A percentile compares a stretch with the other conserved stretches of the same genome.
Evolutionary conservation across 53 echinoderm and acorn worm genomes (phyloP).

Genomic region (Temnopleurus reevesii): DNA sequence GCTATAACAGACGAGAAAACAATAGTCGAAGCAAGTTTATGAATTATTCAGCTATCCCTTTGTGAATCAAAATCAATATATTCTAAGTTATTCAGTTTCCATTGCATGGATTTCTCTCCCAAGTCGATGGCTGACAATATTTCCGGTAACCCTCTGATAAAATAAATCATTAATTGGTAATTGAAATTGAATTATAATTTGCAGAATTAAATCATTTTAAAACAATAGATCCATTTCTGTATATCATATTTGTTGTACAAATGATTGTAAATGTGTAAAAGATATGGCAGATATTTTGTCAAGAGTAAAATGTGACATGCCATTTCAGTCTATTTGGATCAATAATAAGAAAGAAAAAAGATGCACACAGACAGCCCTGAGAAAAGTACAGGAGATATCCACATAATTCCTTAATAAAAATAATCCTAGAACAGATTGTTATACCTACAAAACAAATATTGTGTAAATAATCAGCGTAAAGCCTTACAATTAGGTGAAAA

Average conservation of each 20-base stretch:
- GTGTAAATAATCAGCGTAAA: background rate
- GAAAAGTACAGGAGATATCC: slow-evolving; percentile 10
- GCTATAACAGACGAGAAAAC: background rate
- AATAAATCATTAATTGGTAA: no score
- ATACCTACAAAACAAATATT: slow-evolving; percentile 2
- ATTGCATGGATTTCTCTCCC: no score
- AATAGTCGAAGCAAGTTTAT: background rate
- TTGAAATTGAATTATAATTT: no score
- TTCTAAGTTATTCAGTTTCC: no score
- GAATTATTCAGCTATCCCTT: background rate
- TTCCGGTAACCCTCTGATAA: no score
- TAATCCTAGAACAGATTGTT: background rate
- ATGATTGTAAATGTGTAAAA: background rate
- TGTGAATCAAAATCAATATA: no score
- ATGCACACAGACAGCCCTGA: slow-evolving; percentile 2
- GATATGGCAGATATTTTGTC: background rate
- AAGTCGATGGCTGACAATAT: no score
- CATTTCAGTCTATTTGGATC: background rate
- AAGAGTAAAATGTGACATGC: slow-evolving; percentile 15
- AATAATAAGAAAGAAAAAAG: background rate
- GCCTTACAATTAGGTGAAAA: background rate
- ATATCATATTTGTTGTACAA: no score
- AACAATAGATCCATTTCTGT: no score
- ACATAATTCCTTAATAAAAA: background rate
- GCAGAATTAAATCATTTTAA: no score